These are phyloP conservation scores for Lethenteron camtschaticum DNA, from an alignment of 2,113 vertebrate species.

Conservation along the genomic window DNA sequence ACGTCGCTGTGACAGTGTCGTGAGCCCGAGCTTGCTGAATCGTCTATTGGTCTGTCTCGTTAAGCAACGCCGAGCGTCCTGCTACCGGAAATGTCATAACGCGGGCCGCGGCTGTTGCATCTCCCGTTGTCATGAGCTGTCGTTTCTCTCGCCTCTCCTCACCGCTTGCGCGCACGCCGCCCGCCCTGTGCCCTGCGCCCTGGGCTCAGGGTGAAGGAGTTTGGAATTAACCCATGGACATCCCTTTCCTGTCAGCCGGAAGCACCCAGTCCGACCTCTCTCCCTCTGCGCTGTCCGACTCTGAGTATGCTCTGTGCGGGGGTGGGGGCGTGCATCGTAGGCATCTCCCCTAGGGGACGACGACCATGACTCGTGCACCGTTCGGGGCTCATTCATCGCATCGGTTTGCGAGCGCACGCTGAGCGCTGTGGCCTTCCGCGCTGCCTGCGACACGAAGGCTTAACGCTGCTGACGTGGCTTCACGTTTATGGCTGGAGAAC, in stretches of 20 bases:
- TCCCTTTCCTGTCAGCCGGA: conserved; percentile 81
- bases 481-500: no score
- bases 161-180: no score
- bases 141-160: no score
- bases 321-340: no score
- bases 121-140: no score
- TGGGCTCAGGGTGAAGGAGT: conserved; percentile 76
- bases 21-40: no score
- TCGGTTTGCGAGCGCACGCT: conserved; percentile 14
- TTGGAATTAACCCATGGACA: conserved; percentile 95
- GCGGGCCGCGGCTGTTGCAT: no score
- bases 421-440: conserved; percentile 1
- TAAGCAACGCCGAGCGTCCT: no score
- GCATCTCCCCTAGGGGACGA: conserved; percentile 11
- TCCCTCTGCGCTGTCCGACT: conserved; percentile 68
- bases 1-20: no score
- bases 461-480: background rate
- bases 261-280: conserved; percentile 70
- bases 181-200: no score
- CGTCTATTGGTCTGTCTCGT: no score
- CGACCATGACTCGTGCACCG: conserved; percentile 39
- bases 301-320: conserved; percentile 39
- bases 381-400: conserved; percentile 19
- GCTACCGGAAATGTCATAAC: no score
- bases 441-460: background rate